Evolutionary conservation across 2,113 vertebrate species (phyloP), one percentile per base, ranked within the genome.

Genomic region (Oceanites oceanicus): DNA sequence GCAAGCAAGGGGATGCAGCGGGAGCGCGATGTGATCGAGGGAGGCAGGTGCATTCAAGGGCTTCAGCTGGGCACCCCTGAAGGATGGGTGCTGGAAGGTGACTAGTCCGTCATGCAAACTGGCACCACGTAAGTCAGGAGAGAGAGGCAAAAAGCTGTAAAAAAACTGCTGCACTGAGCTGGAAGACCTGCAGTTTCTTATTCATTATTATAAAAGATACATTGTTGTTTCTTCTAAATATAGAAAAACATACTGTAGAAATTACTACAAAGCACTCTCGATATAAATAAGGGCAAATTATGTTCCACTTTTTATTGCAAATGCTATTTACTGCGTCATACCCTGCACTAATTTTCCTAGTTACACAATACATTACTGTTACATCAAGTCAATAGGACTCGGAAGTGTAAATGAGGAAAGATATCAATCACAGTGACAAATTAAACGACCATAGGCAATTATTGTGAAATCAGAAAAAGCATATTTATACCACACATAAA

Each of bases 351-450:
- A 83, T 94, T 96, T 94, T 86, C 76, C 61, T 58, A 66, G 93
- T 92, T 95, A 78, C 66, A 89, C 90, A 93, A 78, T 82, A 63
- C 0, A 1, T 63, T 65, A 32, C 87, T 83, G 67, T 76, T 83
- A 40, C 21, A 67, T 32, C 13, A 6, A 92, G 80, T 90, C 91
- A 89, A 27, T 45, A 92, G 67, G 71, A 90, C 82, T 95, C 79
- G 89, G 70, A 94, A 95, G 84, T 88, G 90, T 83, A 92, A 95
- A 91, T 70, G 84, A 96, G 93, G 91, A 70, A 94, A 94, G 93
- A 82, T 71, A 81, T 96, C 93, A 85, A 83, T 91, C 71, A 66
- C 62, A 55, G 44, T 27, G 20, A 94, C 90, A 86, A 94, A 90
- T 85, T 92, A 96, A 96, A 91, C 2, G 6, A 67, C 87, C 61